These are phyloP conservation scores for Erebia ligea DNA, from an alignment of 2,888 invertebrate species.

Conservation along the genomic window DNA sequence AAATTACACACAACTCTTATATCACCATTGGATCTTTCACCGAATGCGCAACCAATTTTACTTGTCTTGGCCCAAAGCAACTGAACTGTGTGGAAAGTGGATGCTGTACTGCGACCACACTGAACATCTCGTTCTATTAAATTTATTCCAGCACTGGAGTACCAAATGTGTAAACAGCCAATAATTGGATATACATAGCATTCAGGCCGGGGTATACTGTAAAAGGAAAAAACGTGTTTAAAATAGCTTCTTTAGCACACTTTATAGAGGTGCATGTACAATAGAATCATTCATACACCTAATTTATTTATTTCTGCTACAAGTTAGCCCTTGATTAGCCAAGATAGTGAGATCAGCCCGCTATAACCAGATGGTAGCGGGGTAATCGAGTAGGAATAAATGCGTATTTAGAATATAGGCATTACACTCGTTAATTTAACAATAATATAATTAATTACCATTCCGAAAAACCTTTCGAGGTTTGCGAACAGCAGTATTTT, in stretches of 20 bases:
- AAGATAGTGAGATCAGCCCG: too few relatives aligned
- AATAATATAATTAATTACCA: conserved; percentile 52
- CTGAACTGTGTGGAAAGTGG: conserved; percentile 64
- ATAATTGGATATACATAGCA: conserved; percentile 65
- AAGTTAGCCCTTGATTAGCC: too few relatives aligned
- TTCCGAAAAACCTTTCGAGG: conserved; percentile 45
- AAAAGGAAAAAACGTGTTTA: conserved; percentile 33
- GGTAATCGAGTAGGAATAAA: too few relatives aligned
- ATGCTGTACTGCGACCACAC: conserved; percentile 62
- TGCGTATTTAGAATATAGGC: neutral
- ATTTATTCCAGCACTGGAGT: conserved; percentile 57
- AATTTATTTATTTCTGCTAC: neutral
- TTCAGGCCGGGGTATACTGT: conserved; percentile 65
- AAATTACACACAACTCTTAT: conserved; percentile 71
- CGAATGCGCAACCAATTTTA: conserved; percentile 74
- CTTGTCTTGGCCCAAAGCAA: conserved; percentile 69
- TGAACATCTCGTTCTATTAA: conserved; percentile 58
- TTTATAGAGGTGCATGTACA: too few relatives aligned
- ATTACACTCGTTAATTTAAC: conserved; percentile 5
- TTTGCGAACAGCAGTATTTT: conserved; percentile 59
- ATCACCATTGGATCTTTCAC: conserved; percentile 55
- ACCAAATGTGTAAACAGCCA: conserved; percentile 73
- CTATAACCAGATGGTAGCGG: too few relatives aligned
- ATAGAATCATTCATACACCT: neutral
- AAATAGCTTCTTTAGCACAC: too few relatives aligned